A percentile compares a stretch with the other conserved stretches of the same genome.
Evolutionary conservation across 2,113 vertebrate species (phyloP).

Genomic region (Crotalus helleri): DNA sequence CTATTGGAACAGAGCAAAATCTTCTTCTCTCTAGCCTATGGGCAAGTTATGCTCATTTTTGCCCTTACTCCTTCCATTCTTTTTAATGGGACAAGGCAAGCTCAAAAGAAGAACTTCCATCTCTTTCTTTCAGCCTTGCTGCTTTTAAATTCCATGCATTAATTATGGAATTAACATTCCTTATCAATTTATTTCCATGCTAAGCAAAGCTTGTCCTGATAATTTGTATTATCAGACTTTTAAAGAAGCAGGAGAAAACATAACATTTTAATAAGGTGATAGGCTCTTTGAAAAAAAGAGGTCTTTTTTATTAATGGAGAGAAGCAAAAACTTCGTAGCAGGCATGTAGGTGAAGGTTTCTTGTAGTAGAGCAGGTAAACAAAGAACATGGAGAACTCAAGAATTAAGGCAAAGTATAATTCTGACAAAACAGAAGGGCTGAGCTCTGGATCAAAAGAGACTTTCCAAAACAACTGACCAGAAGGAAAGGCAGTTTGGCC

Average conservation of each 20-base stretch:
- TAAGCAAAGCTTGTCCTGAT: not conserved
- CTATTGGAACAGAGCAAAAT: not conserved
- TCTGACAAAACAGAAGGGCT: not conserved
- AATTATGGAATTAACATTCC: not conserved
- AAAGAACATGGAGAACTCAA: not conserved
- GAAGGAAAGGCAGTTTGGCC: not conserved
- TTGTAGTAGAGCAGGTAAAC: not conserved
- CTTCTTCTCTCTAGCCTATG: not conserved
- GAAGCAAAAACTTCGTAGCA: not conserved
- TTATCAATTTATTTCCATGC: not conserved
- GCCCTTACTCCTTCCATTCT: not conserved
- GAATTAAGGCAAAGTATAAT: not conserved
- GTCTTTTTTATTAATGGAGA: not conserved
- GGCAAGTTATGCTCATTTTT: not conserved
- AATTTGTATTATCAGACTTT: not conserved
- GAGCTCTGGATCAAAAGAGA: not conserved
- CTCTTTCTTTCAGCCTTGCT: not conserved
- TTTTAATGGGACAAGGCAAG: not conserved
- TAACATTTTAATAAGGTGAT: not conserved
- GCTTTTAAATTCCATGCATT: not conserved
- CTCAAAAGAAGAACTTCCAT: not conserved
- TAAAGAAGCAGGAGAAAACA: not conserved
- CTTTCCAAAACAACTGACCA: not conserved
- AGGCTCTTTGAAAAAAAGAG: not conserved
- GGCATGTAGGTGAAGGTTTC: not conserved